Evolutionary conservation across 2,113 vertebrate genomes (phyloP).

Genomic region (Odocoileus hemionus): DNA sequence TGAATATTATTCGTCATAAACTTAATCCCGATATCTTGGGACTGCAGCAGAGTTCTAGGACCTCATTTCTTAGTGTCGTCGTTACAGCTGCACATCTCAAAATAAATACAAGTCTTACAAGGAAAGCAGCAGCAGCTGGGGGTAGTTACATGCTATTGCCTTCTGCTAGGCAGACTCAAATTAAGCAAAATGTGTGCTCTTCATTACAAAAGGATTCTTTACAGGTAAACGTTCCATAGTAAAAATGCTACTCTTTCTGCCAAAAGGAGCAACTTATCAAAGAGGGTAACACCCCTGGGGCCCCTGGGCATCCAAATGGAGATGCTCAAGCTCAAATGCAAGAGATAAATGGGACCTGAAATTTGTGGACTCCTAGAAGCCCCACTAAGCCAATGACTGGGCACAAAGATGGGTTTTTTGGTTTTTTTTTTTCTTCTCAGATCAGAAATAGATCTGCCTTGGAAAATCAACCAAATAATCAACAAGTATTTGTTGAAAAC

Average conservation of each 20-base stretch:
- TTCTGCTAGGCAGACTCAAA: background rate
- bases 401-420: background rate
- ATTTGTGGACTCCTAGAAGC: background rate
- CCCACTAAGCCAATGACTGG: background rate
- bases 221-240: background rate
- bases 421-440: background rate
- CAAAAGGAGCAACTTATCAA: background rate
- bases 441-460: background rate
- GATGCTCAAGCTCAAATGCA: background rate
- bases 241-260: background rate
- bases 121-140: background rate
- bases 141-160: conserved; percentile 35
- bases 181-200: conserved; percentile 2
- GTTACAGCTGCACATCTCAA: conserved; percentile 31
- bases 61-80: conserved; percentile 13
- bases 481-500: background rate
- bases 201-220: background rate
- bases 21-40: background rate
- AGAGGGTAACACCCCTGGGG: background rate
- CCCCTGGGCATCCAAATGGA: background rate
- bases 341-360: background rate
- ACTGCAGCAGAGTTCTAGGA: background rate
- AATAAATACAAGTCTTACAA: conserved; percentile 47
- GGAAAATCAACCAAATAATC: background rate
- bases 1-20: conserved; percentile 4